Evolutionary conservation across 2,113 vertebrate genomes (phyloP).

Genomic region (Ivindomyrus marchei): DNA sequence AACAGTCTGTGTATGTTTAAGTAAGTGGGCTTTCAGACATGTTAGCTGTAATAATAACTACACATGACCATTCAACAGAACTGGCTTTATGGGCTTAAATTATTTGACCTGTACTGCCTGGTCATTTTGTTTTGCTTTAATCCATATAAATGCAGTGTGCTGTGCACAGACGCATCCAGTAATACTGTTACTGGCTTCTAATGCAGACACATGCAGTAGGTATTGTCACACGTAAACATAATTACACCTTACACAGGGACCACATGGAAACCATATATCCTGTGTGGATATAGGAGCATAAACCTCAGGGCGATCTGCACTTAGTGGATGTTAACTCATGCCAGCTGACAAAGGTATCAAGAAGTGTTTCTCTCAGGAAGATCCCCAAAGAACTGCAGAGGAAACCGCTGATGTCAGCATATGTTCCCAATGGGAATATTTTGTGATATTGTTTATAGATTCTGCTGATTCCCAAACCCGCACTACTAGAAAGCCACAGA

Average conservation of each 20-base stretch:
- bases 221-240: neutral
- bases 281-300: neutral
- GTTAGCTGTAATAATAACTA: neutral
- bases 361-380: neutral
- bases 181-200: neutral
- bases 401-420: neutral
- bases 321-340: neutral
- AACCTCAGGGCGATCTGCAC: neutral
- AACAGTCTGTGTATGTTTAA: neutral
- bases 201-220: neutral
- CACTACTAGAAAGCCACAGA: neutral
- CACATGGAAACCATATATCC: neutral
- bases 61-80: neutral
- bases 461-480: neutral
- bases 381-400: neutral
- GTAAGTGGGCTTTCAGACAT: neutral
- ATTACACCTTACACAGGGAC: neutral
- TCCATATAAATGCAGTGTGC: neutral
- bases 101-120: neutral
- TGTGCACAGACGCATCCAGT: neutral
- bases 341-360: neutral
- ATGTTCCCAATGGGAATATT: conserved; percentile 8
- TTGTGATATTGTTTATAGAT: neutral
- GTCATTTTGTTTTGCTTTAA: neutral
- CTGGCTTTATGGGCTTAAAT: neutral